A percentile compares a stretch with the other conserved stretches of the same genome.
Evolutionary conservation across 2,888 invertebrate species (phyloP).

Genomic region (Epicampocera succincta): DNA sequence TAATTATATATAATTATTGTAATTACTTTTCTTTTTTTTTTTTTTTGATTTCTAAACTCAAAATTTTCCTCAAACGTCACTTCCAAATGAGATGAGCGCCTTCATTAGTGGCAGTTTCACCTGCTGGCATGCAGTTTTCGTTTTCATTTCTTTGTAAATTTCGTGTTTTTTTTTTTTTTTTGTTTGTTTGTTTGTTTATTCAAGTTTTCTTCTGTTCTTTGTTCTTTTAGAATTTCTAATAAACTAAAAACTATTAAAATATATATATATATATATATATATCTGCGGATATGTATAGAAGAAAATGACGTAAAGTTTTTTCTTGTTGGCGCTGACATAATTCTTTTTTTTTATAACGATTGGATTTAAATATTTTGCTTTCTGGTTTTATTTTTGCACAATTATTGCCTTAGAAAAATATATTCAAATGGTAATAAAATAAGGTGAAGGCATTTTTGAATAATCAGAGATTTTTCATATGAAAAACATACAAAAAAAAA

Average conservation of each 20-base stretch:
- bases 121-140: not conserved
- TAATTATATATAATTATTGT: too few species aligned
- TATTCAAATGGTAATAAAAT: conserved; percentile 11
- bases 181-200: not conserved
- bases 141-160: not conserved
- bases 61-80: too few species aligned
- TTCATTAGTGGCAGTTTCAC: too few species aligned
- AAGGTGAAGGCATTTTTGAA: conserved; percentile 51
- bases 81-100: too few species aligned
- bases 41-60: too few species aligned
- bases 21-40: too few species aligned
- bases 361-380: not conserved
- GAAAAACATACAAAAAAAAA: too few species aligned
- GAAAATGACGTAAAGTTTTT: conserved; percentile 58
- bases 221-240: conserved; percentile 20
- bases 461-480: too few species aligned
- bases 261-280: too few species aligned
- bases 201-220: not conserved
- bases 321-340: conserved; percentile 49
- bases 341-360: conserved; percentile 20
- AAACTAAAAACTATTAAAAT: conserved; percentile 34
- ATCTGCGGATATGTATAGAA: conserved; percentile 15
- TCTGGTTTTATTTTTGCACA: conserved; percentile 4
- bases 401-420: not conserved
- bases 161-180: not conserved